Base-by-base conservation (phyloP, 1,140 invertebrate genomes). In the Cherax destructor region DNA sequence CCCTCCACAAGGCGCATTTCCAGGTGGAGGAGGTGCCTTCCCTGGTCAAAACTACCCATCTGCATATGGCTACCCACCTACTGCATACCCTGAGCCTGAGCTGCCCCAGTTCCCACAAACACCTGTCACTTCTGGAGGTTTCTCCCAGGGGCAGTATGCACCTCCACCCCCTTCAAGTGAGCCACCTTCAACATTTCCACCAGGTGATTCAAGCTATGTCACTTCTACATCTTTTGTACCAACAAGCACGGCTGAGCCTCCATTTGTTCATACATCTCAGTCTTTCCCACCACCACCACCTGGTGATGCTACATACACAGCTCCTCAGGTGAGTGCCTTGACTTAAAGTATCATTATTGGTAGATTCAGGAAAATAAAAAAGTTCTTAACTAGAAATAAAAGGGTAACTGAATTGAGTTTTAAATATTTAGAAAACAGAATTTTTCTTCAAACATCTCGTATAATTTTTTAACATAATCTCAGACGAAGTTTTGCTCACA, bases 191-290 rank as follows among this genome's bases (percentile, higher is more conserved):
- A 65, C 88, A 59, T 90, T 90, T 59, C 88, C 88, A 10, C 88
- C 78, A n/a, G 87, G 86, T 59, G 91, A 91, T n/a, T 78, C 84
- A 30, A 91, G 80, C 61, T 92, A 83, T 92, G 85, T 78, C 49
- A 74, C 77, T 61, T 77, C 89, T 59, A 52, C 92, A 13, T 79
- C 56, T 11, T 92, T 76, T 88, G 87, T 76, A 56, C 83, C 83
- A 56, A 80, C 77, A 9, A 86, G 74, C 21, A 77, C 69, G 10
- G 41, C 65, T 47, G 92, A 86, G 49, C 92, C 80, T 7, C 86
- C 83, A 30, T 92, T 90, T 50, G 81, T 65, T 11, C 90, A 79
- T 72, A 77, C 72, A 50, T 72, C 61, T 86, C 79, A 84, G 65
- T 88, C 86, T 56, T 86, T 86, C 65, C 86, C 91, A 52, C 79